Evolutionary conservation across 2,888 invertebrate genomes (phyloP), one percentile per base, ranked within the genome.

Genomic region (Ectemnius continuus): DNA sequence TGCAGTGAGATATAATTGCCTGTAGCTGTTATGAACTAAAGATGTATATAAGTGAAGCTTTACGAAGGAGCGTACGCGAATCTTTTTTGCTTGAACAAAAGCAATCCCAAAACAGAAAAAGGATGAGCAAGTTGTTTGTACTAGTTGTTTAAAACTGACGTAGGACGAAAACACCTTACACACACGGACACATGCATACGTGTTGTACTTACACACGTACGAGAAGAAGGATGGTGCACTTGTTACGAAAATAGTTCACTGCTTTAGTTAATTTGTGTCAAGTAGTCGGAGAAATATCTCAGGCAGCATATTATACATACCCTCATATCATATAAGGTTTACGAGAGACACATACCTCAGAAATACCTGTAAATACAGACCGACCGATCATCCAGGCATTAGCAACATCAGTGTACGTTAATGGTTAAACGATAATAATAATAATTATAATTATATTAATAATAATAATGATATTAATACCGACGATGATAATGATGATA

Each of bases 231-330:
- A 52, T 16, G 66, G 71, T 68, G 83, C 84, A 86, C 85, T 84
- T 84, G 86, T 86, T 87, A 86, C 66, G 71, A 79, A 36, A 64
- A 82, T 86, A 84, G 82, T 81, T 82, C 83, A 85, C 85, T 36
- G 83, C 82, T 85, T 86, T 79, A 83, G 79, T 83, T 78, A 64
- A 73, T 75, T 79, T 75, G 75, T 76, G 69, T 76, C 75, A 72
- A 73, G 76, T 78, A 84, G 82, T 67, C 72, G 36, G 36, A 36
- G 45, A 60, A 78, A 78, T 82, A 78, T 70, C 75, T 84, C 75
- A 79, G 74, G 73, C 73, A 78, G 75, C 73, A 76, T 80, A 81
- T 74, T 72, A 67, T 47, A 46, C 28, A 45, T 20, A 46, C 18
- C 14, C 13, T 63, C 67, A 68, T 82, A 86, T 87, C 85, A 87